Percentiles rank a stretch among this genome's conserved stretches.
Conservation (phyloP, 2,888 invertebrate genomes). For the Latrodectus hesperus region DNA sequence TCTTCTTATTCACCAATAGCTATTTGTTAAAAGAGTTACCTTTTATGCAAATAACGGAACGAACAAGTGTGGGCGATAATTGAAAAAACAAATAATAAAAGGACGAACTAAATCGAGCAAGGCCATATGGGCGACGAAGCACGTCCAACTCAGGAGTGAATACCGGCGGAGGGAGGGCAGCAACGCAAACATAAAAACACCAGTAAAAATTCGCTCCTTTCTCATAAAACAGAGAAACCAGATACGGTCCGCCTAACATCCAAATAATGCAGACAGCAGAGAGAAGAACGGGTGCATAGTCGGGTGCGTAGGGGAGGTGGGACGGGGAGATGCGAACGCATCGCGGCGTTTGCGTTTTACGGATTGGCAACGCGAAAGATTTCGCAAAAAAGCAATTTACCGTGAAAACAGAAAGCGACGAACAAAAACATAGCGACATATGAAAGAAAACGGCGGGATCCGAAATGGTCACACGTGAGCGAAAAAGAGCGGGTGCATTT, state of each 20-base stretch:
- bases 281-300: neutral
- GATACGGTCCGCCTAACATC: slow-evolving; percentile 36
- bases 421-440: slow-evolving; percentile 42
- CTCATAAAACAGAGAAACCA: slow-evolving; percentile 58
- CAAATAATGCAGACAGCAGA: slow-evolving; percentile 47
- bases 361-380: slow-evolving; percentile 52
- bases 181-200: slow-evolving; percentile 27
- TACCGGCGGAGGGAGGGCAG: neutral
- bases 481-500: slow-evolving; percentile 9
- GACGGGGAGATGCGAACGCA: slow-evolving; percentile 13
- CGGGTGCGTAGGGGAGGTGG: slow-evolving; percentile 12
- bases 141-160: slow-evolving; percentile 18
- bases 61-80: too few species aligned
- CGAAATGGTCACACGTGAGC: slow-evolving; percentile 44
- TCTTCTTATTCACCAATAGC: too few species aligned
- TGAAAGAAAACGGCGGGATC: neutral
- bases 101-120: slow-evolving; percentile 23
- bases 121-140: slow-evolving; percentile 41
- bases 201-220: slow-evolving; percentile 46
- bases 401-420: slow-evolving; percentile 63
- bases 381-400: slow-evolving; percentile 63
- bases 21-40: too few species aligned
- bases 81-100: slow-evolving; percentile 25
- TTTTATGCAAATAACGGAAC: too few species aligned
- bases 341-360: slow-evolving; percentile 40